Evolutionary conservation across 2,888 invertebrate species (phyloP), one percentile per base, ranked within the genome.

Genomic region (Hyposoter dolosus): DNA sequence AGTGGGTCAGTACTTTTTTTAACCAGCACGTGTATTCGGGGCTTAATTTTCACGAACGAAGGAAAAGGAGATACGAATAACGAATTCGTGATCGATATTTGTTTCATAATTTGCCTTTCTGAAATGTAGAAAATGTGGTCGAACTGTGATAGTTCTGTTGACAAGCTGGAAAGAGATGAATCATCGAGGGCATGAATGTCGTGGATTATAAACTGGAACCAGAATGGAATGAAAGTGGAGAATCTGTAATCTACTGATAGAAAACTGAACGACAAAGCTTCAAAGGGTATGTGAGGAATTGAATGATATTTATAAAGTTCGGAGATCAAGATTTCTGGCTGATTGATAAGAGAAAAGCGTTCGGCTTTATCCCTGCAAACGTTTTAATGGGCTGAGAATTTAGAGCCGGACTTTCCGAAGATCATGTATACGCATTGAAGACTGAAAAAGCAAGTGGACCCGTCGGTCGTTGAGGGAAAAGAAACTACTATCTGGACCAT

Each of bases 351-450:
- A 60, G 71, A 45, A 60, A 63, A 19, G 56, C 43, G 60, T 23
- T 82, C 53, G 9, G 19, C 47, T 86, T 83, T 69, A 77, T 77
- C 66, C 63, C 47, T 47, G 40, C 50, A 50, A 80, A 77, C 66
- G 72, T 86, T 80, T 77, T 86, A 74, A 86, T 83, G 83, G 83
- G 68, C 85, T 77, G 85, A 86, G 80, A 86, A 83, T 86, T 77
- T 60, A 72, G 43, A 80, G 68, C 77, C 81, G 76, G 79, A 83
- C 79, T 66, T 83, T 45, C 28, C 63, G 53, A 71, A 12, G 63
- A 79, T 50, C 40, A 43, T 66, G 19, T 68, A 23, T 63, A 72
- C 40, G 19, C 50, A 40, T 66, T 23, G 60, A 45, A 69, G 72
- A 60, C 76, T 66, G 53, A 71, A 72, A 77, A 53, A 63, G 47